phyloP scores from a whole-genome alignment of 1,140 invertebrate species.

The Dysdera silvatica region DNA sequence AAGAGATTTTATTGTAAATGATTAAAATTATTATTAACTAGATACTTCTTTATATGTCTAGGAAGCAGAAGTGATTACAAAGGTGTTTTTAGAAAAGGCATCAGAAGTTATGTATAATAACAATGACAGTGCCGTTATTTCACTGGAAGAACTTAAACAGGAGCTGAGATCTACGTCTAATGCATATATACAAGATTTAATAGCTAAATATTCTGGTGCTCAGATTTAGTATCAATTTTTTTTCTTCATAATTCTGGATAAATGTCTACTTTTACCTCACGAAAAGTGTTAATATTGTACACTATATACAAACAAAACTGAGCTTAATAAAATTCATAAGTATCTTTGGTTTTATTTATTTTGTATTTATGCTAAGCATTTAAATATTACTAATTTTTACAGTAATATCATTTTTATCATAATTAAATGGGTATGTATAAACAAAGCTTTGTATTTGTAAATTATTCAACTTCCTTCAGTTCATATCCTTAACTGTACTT shows the following conservation, averaged over 20 bases:
- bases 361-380: background rate
- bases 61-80: no score
- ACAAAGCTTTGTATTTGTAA: slow-evolving; percentile 6
- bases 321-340: background rate
- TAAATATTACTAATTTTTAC: background rate
- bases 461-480: background rate
- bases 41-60: no score
- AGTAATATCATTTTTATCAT: background rate
- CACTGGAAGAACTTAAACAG: background rate
- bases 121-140: no score
- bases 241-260: background rate
- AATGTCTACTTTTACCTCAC: background rate
- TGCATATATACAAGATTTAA: background rate
- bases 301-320: background rate
- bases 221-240: background rate
- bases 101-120: no score
- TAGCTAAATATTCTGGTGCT: background rate
- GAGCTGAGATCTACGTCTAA: background rate
- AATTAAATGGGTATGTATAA: slow-evolving; percentile 1
- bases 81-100: no score
- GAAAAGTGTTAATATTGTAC: background rate
- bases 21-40: no score
- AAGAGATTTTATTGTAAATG: no score
- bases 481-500: no score
- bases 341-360: background rate